These are phyloP conservation scores for Chlorocebus sabaeus DNA, from an alignment of 2,113 vertebrate species.

Conservation along the genomic window DNA sequence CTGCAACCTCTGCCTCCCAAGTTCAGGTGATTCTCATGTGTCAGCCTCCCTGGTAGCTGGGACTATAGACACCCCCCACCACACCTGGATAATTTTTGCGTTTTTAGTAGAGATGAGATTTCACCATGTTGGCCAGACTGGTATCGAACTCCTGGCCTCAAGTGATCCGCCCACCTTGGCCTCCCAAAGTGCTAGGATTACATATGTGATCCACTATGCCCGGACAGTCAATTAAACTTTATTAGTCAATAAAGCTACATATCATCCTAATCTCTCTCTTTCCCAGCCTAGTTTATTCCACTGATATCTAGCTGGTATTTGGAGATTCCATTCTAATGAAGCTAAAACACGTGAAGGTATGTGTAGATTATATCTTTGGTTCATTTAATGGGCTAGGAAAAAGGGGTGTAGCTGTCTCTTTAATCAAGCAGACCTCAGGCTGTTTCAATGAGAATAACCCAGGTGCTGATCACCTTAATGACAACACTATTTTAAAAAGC, in stretches of 20 bases:
- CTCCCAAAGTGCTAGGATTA: too few relatives aligned
- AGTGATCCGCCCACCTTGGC: too few relatives aligned
- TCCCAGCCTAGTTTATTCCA: not conserved
- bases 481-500: conserved; percentile 73
- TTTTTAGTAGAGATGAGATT: too few relatives aligned
- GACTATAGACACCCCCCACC: too few relatives aligned
- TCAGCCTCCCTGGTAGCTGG: too few relatives aligned
- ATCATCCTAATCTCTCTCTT: not conserved
- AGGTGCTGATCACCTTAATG: conserved; percentile 68
- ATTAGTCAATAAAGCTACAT: conserved; percentile 15
- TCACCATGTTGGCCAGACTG: too few relatives aligned
- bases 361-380: conserved; percentile 9
- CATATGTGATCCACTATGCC: too few relatives aligned
- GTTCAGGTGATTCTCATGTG: too few relatives aligned
- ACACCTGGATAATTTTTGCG: too few relatives aligned
- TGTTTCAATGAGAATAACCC: conserved; percentile 54
- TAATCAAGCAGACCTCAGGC: conserved; percentile 46
- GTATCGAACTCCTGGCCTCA: too few relatives aligned
- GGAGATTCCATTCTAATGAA: conserved; percentile 35
- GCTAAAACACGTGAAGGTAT: not conserved
- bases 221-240: conserved; percentile 16
- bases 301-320: conserved; percentile 7
- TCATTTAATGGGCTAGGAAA: conserved; percentile 9
- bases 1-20: too few relatives aligned
- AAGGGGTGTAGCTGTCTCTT: conserved; percentile 55